Base-by-base conservation (phyloP, 2,888 invertebrate species). In the Apotomis turbidana region DNA sequence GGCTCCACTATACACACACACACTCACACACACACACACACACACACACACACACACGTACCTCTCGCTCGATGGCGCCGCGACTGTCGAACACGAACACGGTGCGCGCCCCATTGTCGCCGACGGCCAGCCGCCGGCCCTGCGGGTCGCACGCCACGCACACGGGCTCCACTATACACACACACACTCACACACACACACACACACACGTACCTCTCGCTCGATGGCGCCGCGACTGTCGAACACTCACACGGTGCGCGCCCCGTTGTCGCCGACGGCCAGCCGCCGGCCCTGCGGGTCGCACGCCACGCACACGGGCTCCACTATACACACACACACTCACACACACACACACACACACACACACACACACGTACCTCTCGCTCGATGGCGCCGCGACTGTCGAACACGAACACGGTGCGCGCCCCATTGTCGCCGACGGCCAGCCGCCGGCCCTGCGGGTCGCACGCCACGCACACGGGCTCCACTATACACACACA, bases 141-240 rank as follows among this genome's bases (percentile, higher is more conserved):
- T n/a, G 51, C 12, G n/a, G 51, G 51, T n/a, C 51, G 41, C 41
- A 41, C 41, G 41, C 41, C 41, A 41, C 41, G 41, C 41, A 41
- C 41, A 41, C 41, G 15, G 41, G 41, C 41, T 41, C 41, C 41
- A 41, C 41, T 6, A 6, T 1, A 15, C 15, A 41, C 41, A 5
- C 13, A 13, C 54, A 4, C 54, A 12, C 15, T 46, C 13, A 62
- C n/a, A 41, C 41, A 41, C 41, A 41, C 41, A 41, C 41, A 52
- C 51, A 52, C 51, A n/a, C 12, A 52, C 51, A 52, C 51, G 51
- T n/a, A n/a, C n/a, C 94, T 96, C 96, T 74, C 96, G 96, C 77
- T 97, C n/a, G 51, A 52, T 52, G 51, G 51, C 51, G 12, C 51
- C 51, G 51, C 95, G 95, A 0, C 94, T n/a, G 13, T 52, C 51